Evolutionary conservation across 2,888 invertebrate species (phyloP).

Genomic region (Beris morrisii): DNA sequence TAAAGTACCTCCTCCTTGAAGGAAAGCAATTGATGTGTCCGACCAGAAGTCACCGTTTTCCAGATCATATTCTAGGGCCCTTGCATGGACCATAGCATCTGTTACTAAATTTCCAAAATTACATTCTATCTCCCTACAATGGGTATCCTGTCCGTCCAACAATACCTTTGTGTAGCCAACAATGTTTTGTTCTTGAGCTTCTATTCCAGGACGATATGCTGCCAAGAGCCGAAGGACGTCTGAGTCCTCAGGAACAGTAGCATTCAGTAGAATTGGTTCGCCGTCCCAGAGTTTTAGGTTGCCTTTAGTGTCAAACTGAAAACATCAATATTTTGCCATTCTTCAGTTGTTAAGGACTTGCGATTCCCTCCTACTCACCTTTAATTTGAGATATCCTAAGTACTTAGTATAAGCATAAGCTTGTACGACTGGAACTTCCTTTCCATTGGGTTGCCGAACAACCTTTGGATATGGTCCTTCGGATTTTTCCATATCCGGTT

Average conservation of each 20-base stretch:
- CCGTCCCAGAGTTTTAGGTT: constrained; percentile 70
- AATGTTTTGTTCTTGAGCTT: constrained; percentile 59
- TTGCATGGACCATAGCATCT: constrained; percentile 69
- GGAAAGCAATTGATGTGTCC: constrained; percentile 72
- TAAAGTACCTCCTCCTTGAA: constrained; percentile 69
- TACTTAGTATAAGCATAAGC: constrained; percentile 92
- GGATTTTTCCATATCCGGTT: constrained; percentile 69
- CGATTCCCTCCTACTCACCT: constrained; percentile 40
- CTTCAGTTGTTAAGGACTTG: not conserved
- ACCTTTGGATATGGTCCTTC: constrained; percentile 78
- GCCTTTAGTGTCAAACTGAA: constrained; percentile 69
- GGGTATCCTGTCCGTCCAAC: constrained; percentile 64
- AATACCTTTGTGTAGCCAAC: constrained; percentile 72
- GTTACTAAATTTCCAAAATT: constrained; percentile 82
- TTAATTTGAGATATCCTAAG: constrained; percentile 73
- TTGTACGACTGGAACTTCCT: constrained; percentile 80
- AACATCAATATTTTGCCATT: constrained; percentile 7
- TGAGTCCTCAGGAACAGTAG: constrained; percentile 65
- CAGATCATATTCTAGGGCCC: constrained; percentile 37
- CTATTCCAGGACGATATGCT: constrained; percentile 62
- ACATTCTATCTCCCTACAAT: constrained; percentile 75
- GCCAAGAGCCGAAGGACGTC: constrained; percentile 66
- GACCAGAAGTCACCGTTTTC: constrained; percentile 67
- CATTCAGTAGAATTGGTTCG: constrained; percentile 74
- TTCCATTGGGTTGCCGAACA: constrained; percentile 69